Percentiles rank a stretch among this genome's conserved stretches.
Conservation (phyloP, 2,888 invertebrate species). For the Automeris io region DNA sequence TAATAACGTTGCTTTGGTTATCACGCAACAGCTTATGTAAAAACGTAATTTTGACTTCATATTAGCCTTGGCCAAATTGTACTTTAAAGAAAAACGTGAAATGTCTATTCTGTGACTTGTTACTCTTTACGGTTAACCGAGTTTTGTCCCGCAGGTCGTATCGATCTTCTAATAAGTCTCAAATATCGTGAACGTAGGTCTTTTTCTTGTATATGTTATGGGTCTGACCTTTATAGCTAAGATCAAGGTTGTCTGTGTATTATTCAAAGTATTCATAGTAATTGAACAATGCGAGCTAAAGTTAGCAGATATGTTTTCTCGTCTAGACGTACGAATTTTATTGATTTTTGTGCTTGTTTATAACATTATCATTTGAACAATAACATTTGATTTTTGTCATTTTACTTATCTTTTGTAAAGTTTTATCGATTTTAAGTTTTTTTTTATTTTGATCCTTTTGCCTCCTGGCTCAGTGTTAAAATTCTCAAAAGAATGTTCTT, state of each 20-base stretch:
- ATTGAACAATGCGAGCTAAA: neutral
- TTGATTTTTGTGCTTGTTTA: too few relatives aligned
- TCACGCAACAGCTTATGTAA: too few relatives aligned
- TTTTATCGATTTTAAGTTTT: too few relatives aligned
- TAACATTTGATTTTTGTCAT: too few relatives aligned
- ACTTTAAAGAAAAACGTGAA: too few relatives aligned
- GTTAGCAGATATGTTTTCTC: neutral
- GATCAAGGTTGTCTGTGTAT: neutral
- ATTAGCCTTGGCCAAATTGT: too few relatives aligned
- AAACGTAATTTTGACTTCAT: too few relatives aligned
- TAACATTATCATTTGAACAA: neutral
- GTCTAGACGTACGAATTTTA: neutral
- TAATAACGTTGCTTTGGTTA: too few relatives aligned
- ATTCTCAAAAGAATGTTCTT: too few relatives aligned
- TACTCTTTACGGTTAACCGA: neutral
- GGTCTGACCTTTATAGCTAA: slow-evolving; percentile 4
- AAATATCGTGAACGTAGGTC: neutral
- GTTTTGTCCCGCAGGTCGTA: neutral
- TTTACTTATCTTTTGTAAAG: too few relatives aligned
- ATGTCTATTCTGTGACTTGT: neutral
- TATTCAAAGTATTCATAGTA: neutral
- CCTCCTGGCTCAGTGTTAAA: too few relatives aligned
- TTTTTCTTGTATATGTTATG: neutral
- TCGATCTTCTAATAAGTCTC: neutral
- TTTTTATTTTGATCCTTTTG: too few relatives aligned